A percentile compares a stretch with the other conserved stretches of the same genome.
Evolutionary conservation across 2,888 invertebrate species (phyloP).

Genomic region (Aquatica leii): DNA sequence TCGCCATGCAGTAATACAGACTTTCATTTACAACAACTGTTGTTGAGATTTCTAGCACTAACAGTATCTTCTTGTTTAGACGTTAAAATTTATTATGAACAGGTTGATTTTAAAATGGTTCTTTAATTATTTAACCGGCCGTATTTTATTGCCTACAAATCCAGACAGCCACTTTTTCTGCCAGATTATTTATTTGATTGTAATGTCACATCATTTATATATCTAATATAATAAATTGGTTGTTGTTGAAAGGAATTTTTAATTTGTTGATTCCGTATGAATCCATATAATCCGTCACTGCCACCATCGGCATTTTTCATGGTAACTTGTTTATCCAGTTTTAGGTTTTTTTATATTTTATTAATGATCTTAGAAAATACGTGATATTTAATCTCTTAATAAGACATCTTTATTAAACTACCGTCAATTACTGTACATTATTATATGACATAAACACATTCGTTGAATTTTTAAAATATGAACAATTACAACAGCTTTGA

Average conservation of each 20-base stretch:
- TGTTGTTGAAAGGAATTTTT: constrained; percentile 11
- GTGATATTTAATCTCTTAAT: too few species aligned
- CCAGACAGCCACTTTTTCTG: constrained; percentile 11
- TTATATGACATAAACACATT: too few species aligned
- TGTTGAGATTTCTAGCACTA: constrained; percentile 23
- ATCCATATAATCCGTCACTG: constrained; percentile 1
- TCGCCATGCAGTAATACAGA: constrained; percentile 19
- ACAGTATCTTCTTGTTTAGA: constrained; percentile 19
- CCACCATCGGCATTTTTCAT: not conserved
- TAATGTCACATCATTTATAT: constrained; percentile 13
- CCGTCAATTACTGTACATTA: too few species aligned
- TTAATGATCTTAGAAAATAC: not conserved
- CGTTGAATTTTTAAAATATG: too few species aligned
- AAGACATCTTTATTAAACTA: too few species aligned
- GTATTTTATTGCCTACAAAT: constrained; percentile 19
- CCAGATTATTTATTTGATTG: constrained; percentile 9
- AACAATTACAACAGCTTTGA: too few species aligned
- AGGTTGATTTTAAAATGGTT: constrained; percentile 20
- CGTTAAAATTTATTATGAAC: constrained; percentile 22
- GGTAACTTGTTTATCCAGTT: constrained; percentile 4
- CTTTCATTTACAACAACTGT: constrained; percentile 24
- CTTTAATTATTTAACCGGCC: constrained; percentile 18
- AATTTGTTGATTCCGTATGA: constrained; percentile 1
- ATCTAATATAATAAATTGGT: constrained; percentile 8
- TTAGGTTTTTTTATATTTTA: not conserved